Conservation (phyloP, 1,140 invertebrate genomes). For the Drosophila sturtevanti region DNA sequence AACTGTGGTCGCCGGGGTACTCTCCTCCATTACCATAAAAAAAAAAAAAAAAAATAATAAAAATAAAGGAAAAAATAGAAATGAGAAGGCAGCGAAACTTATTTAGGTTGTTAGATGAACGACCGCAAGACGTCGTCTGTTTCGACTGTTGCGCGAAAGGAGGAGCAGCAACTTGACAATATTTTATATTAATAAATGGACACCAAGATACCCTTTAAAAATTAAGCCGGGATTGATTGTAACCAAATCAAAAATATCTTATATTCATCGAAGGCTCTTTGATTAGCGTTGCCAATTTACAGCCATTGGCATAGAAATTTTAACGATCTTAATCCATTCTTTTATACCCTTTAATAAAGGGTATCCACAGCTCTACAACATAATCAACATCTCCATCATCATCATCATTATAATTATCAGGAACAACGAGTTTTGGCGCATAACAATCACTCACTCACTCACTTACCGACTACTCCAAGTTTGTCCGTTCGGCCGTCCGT, state of each 20-base stretch:
- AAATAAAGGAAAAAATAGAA: slow-evolving; percentile 34
- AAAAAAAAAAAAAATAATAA: slow-evolving; percentile 31
- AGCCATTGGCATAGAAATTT: background rate
- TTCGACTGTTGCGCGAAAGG: slow-evolving; percentile 43
- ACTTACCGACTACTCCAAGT: slow-evolving; percentile 2
- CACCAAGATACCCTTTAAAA: background rate
- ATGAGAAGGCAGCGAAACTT: slow-evolving; percentile 60
- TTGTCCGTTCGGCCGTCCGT: background rate
- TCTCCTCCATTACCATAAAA: slow-evolving; percentile 58
- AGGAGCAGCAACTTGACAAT: slow-evolving; percentile 19
- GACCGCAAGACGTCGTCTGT: slow-evolving; percentile 52
- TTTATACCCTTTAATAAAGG: background rate
- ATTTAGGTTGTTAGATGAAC: slow-evolving; percentile 74
- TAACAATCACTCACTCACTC: slow-evolving; percentile 31
- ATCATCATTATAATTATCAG: slow-evolving; percentile 15
- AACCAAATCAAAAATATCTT: no score
- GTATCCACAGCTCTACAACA: slow-evolving; percentile 39
- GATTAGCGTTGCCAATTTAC: no score
- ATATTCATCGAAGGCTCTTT: no score
- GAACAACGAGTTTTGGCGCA: slow-evolving; percentile 41
- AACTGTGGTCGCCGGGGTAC: slow-evolving; percentile 32
- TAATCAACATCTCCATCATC: slow-evolving; percentile 37
- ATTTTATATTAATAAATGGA: background rate
- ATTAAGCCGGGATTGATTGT: no score
- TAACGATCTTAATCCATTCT: background rate